phyloP scores from a whole-genome alignment of 2,888 invertebrate genomes.

The Xestia ashworthii region DNA sequence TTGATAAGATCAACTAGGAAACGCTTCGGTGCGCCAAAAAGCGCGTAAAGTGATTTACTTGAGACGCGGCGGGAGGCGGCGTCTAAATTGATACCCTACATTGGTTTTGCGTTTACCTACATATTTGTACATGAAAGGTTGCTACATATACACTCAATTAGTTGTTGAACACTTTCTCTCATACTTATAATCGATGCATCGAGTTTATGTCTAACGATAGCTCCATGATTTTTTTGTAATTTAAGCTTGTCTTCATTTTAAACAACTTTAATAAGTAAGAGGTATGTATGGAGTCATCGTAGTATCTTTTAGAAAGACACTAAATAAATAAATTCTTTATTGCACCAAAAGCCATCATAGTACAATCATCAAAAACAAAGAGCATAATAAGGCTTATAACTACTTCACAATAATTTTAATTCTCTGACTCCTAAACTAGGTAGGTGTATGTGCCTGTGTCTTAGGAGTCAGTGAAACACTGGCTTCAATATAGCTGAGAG shows the following conservation, averaged over 20 bases:
- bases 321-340: no score
- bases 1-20: conserved; percentile 40
- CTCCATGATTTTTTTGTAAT: neutral
- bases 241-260: neutral
- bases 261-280: neutral
- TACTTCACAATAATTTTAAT: no score
- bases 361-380: no score
- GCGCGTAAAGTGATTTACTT: conserved; percentile 40
- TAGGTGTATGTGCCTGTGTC: no score
- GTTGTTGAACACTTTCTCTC: neutral
- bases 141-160: neutral
- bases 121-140: neutral
- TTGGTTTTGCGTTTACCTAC: neutral
- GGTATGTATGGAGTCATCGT: neutral
- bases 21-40: conserved; percentile 29
- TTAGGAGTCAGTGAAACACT: no score
- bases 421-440: no score
- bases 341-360: no score
- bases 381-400: no score
- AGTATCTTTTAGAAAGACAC: neutral
- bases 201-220: neutral
- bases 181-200: neutral
- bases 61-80: conserved; percentile 13
- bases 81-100: conserved; percentile 35
- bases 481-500: neutral